Base-by-base conservation (phyloP, 2,797 vertebrate genomes). In the Botia kubotai region DNA sequence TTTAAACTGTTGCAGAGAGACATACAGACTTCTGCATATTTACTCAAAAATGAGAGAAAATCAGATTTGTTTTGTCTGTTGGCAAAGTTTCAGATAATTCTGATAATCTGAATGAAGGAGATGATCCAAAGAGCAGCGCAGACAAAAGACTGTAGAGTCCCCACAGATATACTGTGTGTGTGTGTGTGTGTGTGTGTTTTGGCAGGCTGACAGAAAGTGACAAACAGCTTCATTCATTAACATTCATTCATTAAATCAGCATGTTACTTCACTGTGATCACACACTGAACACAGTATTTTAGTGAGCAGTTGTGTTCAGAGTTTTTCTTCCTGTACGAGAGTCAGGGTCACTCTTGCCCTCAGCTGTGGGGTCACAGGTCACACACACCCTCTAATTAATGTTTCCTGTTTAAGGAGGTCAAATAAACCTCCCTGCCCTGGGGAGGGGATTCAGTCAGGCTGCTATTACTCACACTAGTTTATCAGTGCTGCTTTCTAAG, bases 381-480 rank as follows among this genome's bases (percentile, higher is more conserved):
- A 82, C 50, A 60, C 67, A 79, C 80, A 75, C 55, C 71, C 67
- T 75, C 68, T 73, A 55, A 78, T 77, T 63, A 68, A 76, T 79
- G 81, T 86, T 83, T 83, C 81, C 84, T 86, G 71, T 83, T 82
- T 80, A 75, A 62, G 33, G 81, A 62, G 74, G 71, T 66, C 43
- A 68, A 62, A 77, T 1, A 85, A 81, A 78, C 80, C 74, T 36
- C 63, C 77, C 69, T 74, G 62, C 77, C 81, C 77, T 33, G 29
- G 55, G 57, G 73, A 79, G 71, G 2, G 14, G 39, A 62, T 75
- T 71, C n/a, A 33, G 67, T 71, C 76, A 21, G 55, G 21, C 26
- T 6, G 43, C n/a, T 70, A 26, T 12, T 36, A 33, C 0, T 71
- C 16, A 62, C 53, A 36, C n/a, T 23, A 43, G 11, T 50, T 60